These are phyloP conservation scores for Ylistrum balloti DNA, from an alignment of 1,140 invertebrate genomes.

Conservation along the genomic window DNA sequence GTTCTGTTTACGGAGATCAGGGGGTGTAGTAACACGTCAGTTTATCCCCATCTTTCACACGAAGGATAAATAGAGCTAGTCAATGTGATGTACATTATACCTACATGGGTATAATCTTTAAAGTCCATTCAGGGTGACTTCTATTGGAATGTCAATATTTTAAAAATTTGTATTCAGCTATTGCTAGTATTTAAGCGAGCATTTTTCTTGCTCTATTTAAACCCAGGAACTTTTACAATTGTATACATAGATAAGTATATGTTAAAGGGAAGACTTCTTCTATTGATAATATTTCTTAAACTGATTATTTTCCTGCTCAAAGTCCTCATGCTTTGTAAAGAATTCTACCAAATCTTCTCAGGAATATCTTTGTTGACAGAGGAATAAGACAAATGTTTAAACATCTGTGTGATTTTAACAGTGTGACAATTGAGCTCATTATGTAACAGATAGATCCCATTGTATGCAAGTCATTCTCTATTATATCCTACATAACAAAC, in stretches of 20 bases:
- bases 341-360: not conserved
- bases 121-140: not conserved
- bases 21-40: not conserved
- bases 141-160: not conserved
- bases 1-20: not conserved
- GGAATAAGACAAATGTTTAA: slow-evolving; percentile 4
- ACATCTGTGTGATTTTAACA: slow-evolving; percentile 35
- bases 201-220: slow-evolving; percentile 36
- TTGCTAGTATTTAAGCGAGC: slow-evolving; percentile 7
- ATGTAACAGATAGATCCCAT: not conserved
- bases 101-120: not conserved
- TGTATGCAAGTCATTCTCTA: not conserved
- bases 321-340: not conserved
- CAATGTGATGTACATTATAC: not conserved
- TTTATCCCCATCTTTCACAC: slow-evolving; percentile 32
- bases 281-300: not conserved
- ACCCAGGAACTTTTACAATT: not conserved
- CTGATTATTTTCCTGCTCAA: not conserved
- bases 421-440: not conserved
- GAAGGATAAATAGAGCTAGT: not conserved
- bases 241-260: not conserved
- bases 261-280: slow-evolving; percentile 2
- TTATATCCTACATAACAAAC: not conserved
- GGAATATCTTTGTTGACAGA: not conserved
- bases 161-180: not conserved